Evolutionary conservation across 2,113 vertebrate genomes (phyloP).

Genomic region (Dipodomys spectabilis): DNA sequence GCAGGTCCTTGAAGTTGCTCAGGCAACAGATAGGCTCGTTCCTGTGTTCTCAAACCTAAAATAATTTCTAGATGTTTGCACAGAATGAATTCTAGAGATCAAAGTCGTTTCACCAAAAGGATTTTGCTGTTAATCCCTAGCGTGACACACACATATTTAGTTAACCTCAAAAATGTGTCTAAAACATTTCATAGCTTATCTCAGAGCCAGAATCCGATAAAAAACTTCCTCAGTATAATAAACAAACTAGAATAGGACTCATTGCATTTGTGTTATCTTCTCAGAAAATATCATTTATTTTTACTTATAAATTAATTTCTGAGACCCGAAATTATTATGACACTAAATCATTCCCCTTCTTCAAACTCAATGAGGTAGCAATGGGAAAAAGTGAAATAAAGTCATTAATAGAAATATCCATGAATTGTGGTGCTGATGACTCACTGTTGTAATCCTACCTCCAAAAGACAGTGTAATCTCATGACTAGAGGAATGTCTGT

Average conservation of each 20-base stretch:
- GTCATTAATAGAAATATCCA: no score
- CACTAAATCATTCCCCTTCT: background rate
- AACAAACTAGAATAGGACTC: background rate
- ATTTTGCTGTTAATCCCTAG: background rate
- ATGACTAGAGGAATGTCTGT: no score
- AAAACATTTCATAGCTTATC: background rate
- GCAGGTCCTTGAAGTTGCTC: background rate
- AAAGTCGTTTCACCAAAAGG: background rate
- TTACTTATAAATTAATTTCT: slow-evolving; percentile 16
- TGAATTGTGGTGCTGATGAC: no score
- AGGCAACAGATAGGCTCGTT: background rate
- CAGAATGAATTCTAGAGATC: background rate
- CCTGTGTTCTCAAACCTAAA: background rate
- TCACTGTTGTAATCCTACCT: no score
- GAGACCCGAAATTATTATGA: background rate
- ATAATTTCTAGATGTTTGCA: background rate
- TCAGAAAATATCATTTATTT: background rate
- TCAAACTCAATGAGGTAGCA: slow-evolving; percentile 10
- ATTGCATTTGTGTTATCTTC: background rate
- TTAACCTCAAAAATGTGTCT: background rate
- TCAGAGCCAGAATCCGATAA: background rate
- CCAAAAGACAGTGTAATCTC: no score
- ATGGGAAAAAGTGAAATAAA: background rate
- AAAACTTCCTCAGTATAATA: background rate
- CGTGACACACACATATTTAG: background rate